phyloP scores from a whole-genome alignment of 2,113 vertebrate genomes.

The Pteruthius melanotis region DNA sequence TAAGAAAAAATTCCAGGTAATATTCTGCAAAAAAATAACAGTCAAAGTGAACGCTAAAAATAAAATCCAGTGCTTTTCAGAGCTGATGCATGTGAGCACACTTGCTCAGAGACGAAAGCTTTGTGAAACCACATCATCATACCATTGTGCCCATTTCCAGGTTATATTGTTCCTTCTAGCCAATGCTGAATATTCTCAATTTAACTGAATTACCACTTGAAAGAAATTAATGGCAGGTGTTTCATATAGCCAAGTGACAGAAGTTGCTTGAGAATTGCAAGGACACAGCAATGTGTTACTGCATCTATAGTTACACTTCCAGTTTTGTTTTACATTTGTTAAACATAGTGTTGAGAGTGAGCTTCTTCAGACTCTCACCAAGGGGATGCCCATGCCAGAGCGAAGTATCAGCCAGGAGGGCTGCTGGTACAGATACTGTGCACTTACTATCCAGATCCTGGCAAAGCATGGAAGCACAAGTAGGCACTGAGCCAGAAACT shows the following conservation, averaged over 20 bases:
- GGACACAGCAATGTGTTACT: neutral
- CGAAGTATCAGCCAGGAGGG: neutral
- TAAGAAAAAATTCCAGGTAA: constrained; percentile 10
- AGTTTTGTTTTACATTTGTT: neutral
- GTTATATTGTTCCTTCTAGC: neutral
- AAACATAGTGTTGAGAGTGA: neutral
- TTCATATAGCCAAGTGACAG: neutral
- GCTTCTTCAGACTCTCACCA: neutral
- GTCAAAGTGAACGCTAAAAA: neutral
- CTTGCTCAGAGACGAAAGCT: constrained; percentile 1
- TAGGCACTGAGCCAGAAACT: neutral
- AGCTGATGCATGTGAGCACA: neutral
- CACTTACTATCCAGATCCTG: neutral
- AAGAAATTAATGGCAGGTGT: neutral
- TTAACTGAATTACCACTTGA: constrained; percentile 34
- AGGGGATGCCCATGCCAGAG: neutral
- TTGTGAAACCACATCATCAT: neutral
- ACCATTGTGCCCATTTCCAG: neutral
- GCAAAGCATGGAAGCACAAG: neutral
- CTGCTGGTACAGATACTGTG: neutral
- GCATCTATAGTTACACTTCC: neutral
- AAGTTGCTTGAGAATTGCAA: neutral
- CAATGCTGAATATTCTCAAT: neutral
- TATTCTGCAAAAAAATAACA: neutral
- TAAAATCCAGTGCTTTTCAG: neutral